phyloP scores from a whole-genome alignment of 2,797 vertebrate genomes.

The Thamnophis elegans region DNA sequence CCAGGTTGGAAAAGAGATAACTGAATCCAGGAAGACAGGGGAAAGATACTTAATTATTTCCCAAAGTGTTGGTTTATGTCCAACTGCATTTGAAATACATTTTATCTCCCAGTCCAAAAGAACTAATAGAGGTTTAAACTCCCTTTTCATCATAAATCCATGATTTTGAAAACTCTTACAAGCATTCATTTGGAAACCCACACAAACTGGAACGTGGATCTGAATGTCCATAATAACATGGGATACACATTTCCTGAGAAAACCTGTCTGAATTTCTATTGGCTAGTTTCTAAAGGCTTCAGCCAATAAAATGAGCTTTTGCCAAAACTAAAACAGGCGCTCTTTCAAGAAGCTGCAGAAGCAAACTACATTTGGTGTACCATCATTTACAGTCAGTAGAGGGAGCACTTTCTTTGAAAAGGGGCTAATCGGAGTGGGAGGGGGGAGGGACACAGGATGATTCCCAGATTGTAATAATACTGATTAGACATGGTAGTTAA shows the following conservation, averaged over 20 bases:
- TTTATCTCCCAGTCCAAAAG: not conserved
- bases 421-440: not conserved
- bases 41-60: not conserved
- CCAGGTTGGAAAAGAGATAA: not conserved
- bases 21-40: not conserved
- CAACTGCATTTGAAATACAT: not conserved
- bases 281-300: not conserved
- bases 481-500: not conserved
- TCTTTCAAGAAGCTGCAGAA: not conserved
- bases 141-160: not conserved
- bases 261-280: not conserved
- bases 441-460: not conserved
- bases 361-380: not conserved
- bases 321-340: not conserved
- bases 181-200: not conserved
- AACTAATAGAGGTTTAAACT: not conserved
- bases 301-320: not conserved
- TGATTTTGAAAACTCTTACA: not conserved
- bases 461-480: not conserved
- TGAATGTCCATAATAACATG: not conserved
- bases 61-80: not conserved
- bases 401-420: constrained; percentile 6
- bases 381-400: not conserved
- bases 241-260: not conserved
- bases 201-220: not conserved